Base-by-base conservation (phyloP, 2,888 invertebrate genomes). In the Furcula furcula region DNA sequence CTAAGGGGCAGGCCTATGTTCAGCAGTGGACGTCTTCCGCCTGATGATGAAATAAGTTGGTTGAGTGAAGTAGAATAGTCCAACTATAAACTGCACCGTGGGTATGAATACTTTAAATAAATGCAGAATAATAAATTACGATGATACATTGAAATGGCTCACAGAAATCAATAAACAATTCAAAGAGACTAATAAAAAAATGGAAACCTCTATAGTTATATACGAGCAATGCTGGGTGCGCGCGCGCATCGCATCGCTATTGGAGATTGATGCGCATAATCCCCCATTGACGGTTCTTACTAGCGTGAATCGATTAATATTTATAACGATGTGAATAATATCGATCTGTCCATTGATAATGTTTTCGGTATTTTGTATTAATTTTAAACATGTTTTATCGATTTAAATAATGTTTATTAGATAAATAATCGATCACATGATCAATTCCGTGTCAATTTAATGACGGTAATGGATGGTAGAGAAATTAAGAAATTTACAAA, bases 241-340 rank as follows among this genome's bases (percentile, higher is more conserved):
- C 33, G 21, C 29, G 19, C 25, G 32, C 32, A 42, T 22, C 25
- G 32, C 32, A 42, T 22, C 14, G 26, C 14, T 4, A 26, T 26
- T 9, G 7, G 26, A 14, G 29, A 26, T 25, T 11, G 22, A 11
- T 29, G 20, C 18, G 31, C 34, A 37, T 29, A 16, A 27, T 20
- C 20, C 22, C 10, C 21, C 31, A 45, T 33, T 36, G 32, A 33
- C 34, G 28, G 18, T 45, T 23, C 41, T 31, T 34, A 36, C 28
- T 31, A 26, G 34, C 33, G 41, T 29, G 43, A 38, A 37, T 36
- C 35, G 35, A 45, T 53, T 40, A 41, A 40, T 40, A 38, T 41
- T 49, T 39, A 37, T 44, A 53, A 50, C 44, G 28, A 58, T 55
- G 40, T 40, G 39, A 26, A 48, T 42, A 26, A 27, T 14, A 35